These are phyloP conservation scores for Cyrtodaria siliqua DNA, from an alignment of 2,888 invertebrate genomes.

Conservation along the genomic window DNA sequence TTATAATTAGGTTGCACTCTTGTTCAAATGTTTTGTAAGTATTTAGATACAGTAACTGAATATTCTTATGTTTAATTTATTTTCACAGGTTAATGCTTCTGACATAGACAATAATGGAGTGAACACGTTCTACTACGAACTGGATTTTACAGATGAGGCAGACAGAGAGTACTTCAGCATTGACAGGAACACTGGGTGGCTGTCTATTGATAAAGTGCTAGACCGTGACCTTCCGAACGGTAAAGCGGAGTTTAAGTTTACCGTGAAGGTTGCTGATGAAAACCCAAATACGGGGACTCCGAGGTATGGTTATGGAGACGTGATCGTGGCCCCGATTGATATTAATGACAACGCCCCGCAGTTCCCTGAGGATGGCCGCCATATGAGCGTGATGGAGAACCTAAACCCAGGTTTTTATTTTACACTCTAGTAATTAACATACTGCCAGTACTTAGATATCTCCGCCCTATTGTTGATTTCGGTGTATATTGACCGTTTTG, in stretches of 20 bases:
- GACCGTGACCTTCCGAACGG: constrained; percentile 99
- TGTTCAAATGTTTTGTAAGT: no score
- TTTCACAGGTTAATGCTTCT: constrained; percentile 94
- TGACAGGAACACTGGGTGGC: constrained; percentile 94
- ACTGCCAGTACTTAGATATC: no score
- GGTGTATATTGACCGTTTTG: neutral
- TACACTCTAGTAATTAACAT: neutral
- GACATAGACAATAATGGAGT: constrained; percentile 98
- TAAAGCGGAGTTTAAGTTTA: constrained; percentile 88
- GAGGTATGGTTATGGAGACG: constrained; percentile 94
- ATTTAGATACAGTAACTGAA: no score
- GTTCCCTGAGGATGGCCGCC: constrained; percentile 88
- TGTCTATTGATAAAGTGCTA: constrained; percentile 96
- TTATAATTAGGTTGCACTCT: no score
- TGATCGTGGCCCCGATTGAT: constrained; percentile 98
- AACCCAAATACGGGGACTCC: constrained; percentile 25
- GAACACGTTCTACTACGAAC: constrained; percentile 95
- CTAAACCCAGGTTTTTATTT: constrained; percentile 86
- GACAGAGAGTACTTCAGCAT: constrained; percentile 92
- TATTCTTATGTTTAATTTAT: constrained; percentile 2
- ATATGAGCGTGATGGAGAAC: constrained; percentile 45
- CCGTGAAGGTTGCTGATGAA: constrained; percentile 83
- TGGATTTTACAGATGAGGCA: constrained; percentile 63
- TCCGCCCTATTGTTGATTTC: no score
- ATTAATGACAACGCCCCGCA: constrained; percentile 99